Conservation (phyloP, 2,888 invertebrate species). For the Drosophila ezoana region DNA sequence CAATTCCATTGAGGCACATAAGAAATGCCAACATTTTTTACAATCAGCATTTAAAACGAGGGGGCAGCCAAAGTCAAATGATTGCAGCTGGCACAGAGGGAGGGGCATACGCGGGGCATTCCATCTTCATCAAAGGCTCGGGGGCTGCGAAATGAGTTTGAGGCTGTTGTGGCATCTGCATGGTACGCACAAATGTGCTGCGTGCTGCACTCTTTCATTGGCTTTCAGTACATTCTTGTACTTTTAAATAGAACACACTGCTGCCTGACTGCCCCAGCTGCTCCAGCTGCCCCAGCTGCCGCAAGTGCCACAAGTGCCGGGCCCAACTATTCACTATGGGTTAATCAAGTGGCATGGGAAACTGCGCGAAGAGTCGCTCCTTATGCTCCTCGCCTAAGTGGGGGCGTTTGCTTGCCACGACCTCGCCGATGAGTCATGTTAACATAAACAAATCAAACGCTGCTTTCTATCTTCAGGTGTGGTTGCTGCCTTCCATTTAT, state of each 20-base stretch:
- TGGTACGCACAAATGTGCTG: slow-evolving; percentile 51
- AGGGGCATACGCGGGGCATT: slow-evolving; percentile 49
- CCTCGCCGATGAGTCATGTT: slow-evolving; percentile 68
- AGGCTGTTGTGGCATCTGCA: slow-evolving; percentile 55
- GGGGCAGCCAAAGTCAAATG: slow-evolving; percentile 71
- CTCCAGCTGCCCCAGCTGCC: slow-evolving; percentile 28
- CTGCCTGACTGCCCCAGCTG: slow-evolving; percentile 23
- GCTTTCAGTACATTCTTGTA: slow-evolving; percentile 42
- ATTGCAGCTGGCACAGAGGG: slow-evolving; percentile 62
- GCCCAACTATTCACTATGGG: slow-evolving; percentile 41
- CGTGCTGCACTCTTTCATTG: slow-evolving; percentile 63
- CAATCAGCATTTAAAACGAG: slow-evolving; percentile 66
- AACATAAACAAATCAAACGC: slow-evolving; percentile 62
- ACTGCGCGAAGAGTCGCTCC: slow-evolving; percentile 35
- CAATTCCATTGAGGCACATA: slow-evolving; percentile 44
- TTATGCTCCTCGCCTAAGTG: slow-evolving; percentile 32
- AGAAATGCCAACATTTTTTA: slow-evolving; percentile 62
- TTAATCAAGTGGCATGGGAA: slow-evolving; percentile 80
- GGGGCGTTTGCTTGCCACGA: slow-evolving; percentile 46
- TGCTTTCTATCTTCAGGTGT: slow-evolving; percentile 60
- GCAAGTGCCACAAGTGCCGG: slow-evolving; percentile 31
- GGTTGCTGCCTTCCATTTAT: slow-evolving; percentile 46
- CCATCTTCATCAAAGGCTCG: slow-evolving; percentile 74
- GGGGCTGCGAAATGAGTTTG: slow-evolving; percentile 25
- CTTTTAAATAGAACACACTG: slow-evolving; percentile 56